A percentile compares a stretch with the other conserved stretches of the same genome.
Evolutionary conservation across 1,140 invertebrate genomes (phyloP).

Genomic region (Gyrodactylus salaris): DNA sequence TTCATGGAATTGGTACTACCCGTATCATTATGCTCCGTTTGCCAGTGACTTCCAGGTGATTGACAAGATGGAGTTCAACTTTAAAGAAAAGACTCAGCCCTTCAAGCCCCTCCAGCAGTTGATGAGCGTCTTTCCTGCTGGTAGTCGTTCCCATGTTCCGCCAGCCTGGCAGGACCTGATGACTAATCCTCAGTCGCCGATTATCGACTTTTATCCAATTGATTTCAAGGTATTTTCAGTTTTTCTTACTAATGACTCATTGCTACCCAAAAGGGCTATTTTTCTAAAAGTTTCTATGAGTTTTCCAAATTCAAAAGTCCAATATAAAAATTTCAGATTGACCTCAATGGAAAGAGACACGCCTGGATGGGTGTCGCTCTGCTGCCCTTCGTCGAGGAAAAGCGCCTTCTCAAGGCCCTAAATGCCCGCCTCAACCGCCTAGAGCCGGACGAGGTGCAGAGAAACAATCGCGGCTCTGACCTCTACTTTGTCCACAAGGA

Average conservation of each 20-base stretch:
- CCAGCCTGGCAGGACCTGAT: conserved; percentile 66
- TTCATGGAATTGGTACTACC: conserved; percentile 99
- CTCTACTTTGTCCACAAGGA: conserved; percentile 36
- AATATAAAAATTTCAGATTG: too few species aligned
- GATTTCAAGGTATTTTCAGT: too few species aligned
- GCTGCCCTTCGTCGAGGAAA: conserved; percentile 84
- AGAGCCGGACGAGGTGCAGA: conserved; percentile 32
- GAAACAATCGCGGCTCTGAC: conserved; percentile 36
- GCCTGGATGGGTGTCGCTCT: conserved; percentile 92
- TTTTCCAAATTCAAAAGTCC: background rate
- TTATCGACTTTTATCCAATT: conserved; percentile 92
- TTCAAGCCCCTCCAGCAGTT: conserved; percentile 86
- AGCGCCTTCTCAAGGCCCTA: conserved; percentile 49
- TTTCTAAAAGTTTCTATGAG: background rate
- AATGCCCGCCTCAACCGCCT: conserved; percentile 39
- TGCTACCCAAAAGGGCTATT: background rate
- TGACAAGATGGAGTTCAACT: conserved; percentile 41
- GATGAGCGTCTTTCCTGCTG: conserved; percentile 95
- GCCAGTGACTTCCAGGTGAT: conserved; percentile 90
- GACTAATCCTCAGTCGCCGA: conserved; percentile 54
- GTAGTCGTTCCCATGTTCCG: conserved; percentile 64
- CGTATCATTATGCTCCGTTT: conserved; percentile 98
- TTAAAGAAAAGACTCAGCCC: conserved; percentile 51
- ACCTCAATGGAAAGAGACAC: conserved; percentile 94
- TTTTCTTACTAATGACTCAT: too few species aligned